Base-by-base conservation (phyloP, 2,113 vertebrate species). In the Ptychochromis oligacanthus region DNA sequence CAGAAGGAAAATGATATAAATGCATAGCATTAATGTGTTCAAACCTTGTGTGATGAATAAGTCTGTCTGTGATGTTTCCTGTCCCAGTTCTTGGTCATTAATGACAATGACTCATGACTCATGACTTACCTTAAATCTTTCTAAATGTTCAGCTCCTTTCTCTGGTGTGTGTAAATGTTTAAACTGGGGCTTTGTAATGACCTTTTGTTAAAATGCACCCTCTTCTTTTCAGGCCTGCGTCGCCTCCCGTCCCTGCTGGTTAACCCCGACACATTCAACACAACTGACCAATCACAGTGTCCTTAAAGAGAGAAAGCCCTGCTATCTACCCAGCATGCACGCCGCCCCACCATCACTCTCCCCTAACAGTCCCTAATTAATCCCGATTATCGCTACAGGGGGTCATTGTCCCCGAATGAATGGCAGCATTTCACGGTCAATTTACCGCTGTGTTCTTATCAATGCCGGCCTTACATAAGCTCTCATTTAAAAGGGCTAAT, bases 361-460 rank as follows among this genome's bases (percentile, higher is more conserved):
- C 88, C 81, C 81, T 70, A 81, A 85, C 86, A 56, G 88, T 82
- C 93, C 89, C 91, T 93, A 94, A 96, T 95, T 92, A 94, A 94
- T 94, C 90, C 91, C 22, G 87, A 93, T 94, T 93, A 94, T 92
- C 77, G 82, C 94, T 87, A 81, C 90, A 77, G 93, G 89, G 84
- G 91, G 91, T 94, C 92, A 91, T 94, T 93, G 94, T 95, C 84
- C 87, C 82, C 13, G 84, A 79, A 83, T 95, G 95, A 96, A 95
- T 90, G 94, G 93, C 85, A 74, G 89, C 89, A 81, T 95, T 95
- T 84, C 95, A 95, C 77, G 93, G 80, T 95, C 95, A 93, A 95
- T 96, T 95, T 95, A 94, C 75, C 89, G 77, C 88, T 52, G 87
- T 92, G 87, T 91, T 93, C 92, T 95, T 96, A 96, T 96, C 96